phyloP scores from a whole-genome alignment of 2,113 vertebrate genomes.

The Entelurus aequoreus region DNA sequence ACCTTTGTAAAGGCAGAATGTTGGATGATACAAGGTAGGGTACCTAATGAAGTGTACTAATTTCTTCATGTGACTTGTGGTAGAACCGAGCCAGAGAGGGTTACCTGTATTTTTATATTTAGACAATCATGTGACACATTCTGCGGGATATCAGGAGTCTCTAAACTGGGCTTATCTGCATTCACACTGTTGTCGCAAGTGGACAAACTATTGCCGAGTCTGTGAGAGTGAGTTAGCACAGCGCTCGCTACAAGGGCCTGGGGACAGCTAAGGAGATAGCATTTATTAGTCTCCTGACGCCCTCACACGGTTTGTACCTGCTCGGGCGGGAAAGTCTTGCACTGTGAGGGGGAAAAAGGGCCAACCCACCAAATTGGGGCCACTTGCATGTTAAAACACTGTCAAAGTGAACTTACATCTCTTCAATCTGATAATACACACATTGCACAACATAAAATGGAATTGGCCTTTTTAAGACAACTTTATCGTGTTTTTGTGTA shows the following conservation, averaged over 20 bases:
- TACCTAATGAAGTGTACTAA: too few species aligned
- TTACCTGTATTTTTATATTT: constrained; percentile 10
- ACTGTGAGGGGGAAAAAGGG: neutral
- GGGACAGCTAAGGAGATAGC: constrained; percentile 50
- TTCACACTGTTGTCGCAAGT: constrained; percentile 27
- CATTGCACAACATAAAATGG: too few species aligned
- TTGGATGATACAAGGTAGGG: too few species aligned
- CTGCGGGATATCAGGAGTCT: constrained; percentile 15
- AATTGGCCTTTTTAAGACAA: too few species aligned
- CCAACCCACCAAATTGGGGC: too few species aligned
- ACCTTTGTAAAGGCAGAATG: too few species aligned
- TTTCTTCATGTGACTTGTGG: neutral
- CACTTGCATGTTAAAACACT: too few species aligned
- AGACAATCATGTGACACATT: constrained; percentile 10
- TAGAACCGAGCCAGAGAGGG: neutral
- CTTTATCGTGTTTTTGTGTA: too few species aligned
- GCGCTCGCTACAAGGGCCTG: constrained; percentile 42
- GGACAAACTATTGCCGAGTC: constrained; percentile 28
- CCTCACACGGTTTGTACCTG: neutral
- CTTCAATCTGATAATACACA: too few species aligned
- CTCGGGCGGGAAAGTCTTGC: neutral
- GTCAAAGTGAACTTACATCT: too few species aligned
- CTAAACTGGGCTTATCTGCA: constrained; percentile 45
- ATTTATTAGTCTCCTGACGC: constrained; percentile 28
- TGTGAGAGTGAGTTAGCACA: constrained; percentile 52